Evolutionary conservation across 2,888 invertebrate genomes (phyloP), one percentile per base, ranked within the genome.

Genomic region (Chrysodeixis includens): DNA sequence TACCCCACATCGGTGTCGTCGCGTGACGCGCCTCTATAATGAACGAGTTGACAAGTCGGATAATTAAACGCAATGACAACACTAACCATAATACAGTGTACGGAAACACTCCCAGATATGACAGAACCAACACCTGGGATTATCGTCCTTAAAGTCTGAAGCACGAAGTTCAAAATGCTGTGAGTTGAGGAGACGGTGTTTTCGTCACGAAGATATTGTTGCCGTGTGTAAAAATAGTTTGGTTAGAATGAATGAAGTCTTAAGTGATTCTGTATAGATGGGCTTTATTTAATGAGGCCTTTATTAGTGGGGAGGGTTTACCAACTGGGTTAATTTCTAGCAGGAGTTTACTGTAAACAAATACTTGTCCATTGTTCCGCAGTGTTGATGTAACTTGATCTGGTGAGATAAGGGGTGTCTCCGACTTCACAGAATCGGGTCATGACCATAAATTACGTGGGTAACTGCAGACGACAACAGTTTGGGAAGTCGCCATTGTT

Each of bases 21-120:
- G 81, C 81, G 82, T 81, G 81, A 71, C 55, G 61, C 59, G 54
- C 51, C 53, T 64, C 64, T 40, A 74, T 79, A 78, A 74, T 71
- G 66, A 75, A 74, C 59, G 65, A 81, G 81, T 79, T 76, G 78
- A 78, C 76, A 81, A 78, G 67, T 63, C 62, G 26, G 51, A 81
- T 76, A 79, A 81, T 81, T 81, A 81, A 79, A 72, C 66, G 73
- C 67, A 81, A 78, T 70, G 71, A 71, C 68, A 67, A 65, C 67
- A 76, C 72, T 66, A 67, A 60, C 61, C 52, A 64, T 61, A 71
- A 57, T 66, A 67, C 63, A 62, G 52, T 56, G 65, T 69, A 71
- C 62, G 63, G 69, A 58, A 76, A 69, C 74, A 75, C 74, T 74
- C 62, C 74, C 53, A 69, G 56, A 63, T 74, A 65, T 62, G 46